Percentiles rank a stretch among this genome's conserved stretches.
Conservation (phyloP, 2,113 vertebrate species). For the Melanocharis versteri region DNA sequence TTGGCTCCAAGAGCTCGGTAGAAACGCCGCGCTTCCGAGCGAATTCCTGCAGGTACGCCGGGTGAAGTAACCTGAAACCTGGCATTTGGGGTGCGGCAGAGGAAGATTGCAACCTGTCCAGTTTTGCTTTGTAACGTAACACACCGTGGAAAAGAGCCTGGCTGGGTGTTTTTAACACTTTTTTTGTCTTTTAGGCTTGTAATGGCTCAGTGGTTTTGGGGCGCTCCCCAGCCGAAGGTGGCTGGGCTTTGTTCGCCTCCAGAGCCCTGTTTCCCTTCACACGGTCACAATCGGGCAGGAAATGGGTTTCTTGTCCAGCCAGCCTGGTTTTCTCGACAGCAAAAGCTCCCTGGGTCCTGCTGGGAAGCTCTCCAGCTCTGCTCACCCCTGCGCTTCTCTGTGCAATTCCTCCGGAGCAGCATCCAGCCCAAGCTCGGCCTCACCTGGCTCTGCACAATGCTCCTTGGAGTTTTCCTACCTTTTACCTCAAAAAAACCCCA, state of each 20-base stretch:
- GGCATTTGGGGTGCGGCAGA: not conserved
- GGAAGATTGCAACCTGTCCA: conserved; percentile 27
- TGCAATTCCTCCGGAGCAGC: not conserved
- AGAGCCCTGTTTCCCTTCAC: not conserved
- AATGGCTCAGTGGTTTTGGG: fast-evolving
- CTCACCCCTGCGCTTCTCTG: fast-evolving
- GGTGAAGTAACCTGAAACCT: not conserved
- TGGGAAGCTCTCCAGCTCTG: not conserved
- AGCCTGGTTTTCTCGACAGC: not conserved
- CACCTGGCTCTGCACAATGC: not conserved
- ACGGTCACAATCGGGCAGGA: not conserved
- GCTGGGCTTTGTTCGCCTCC: not conserved
- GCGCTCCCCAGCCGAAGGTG: not conserved
- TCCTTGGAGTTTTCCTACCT: not conserved
- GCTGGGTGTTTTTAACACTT: not conserved
- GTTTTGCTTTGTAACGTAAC: not conserved
- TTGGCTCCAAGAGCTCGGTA: not conserved
- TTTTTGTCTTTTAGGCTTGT: too few species aligned
- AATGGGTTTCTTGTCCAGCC: not conserved
- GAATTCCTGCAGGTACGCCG: not conserved
- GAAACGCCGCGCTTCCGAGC: not conserved
- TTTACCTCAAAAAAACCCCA: not conserved
- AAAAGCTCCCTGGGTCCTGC: not conserved
- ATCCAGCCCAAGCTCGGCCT: not conserved
- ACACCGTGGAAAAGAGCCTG: not conserved